A percentile compares a stretch with the other conserved stretches of the same genome.
phyloP scores from a whole-genome alignment of 2,797 vertebrate species.

The Pseudochirops cupreus region DNA sequence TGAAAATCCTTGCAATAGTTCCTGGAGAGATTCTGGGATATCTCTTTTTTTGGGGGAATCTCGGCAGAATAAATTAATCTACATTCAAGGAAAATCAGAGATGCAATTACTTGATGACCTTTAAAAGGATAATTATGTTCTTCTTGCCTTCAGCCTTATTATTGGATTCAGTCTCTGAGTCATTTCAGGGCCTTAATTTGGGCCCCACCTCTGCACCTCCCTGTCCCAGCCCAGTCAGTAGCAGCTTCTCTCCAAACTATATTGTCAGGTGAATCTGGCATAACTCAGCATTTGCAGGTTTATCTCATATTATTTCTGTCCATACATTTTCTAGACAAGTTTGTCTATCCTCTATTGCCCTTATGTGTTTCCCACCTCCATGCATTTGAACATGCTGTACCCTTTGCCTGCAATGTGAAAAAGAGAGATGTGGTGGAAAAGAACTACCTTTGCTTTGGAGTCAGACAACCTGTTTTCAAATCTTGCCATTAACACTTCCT shows the following conservation, averaged over 20 bases:
- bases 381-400: not conserved
- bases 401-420: not conserved
- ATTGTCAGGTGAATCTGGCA: not conserved
- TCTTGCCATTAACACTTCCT: not conserved
- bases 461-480: not conserved
- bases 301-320: not conserved
- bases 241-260: not conserved
- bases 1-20: constrained; percentile 79
- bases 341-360: not conserved
- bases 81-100: constrained; percentile 82
- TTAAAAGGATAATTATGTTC: constrained; percentile 83
- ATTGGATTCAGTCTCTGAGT: constrained; percentile 62
- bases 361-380: not conserved
- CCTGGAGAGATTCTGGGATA: constrained; percentile 70
- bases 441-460: not conserved
- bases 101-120: constrained; percentile 84
- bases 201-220: not conserved
- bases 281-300: not conserved
- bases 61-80: constrained; percentile 80
- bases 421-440: not conserved
- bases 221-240: constrained; percentile 4
- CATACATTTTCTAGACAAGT: not conserved
- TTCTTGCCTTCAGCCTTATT: constrained; percentile 75
- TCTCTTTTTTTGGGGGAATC: constrained; percentile 72
- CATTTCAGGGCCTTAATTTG: constrained; percentile 12